These are phyloP conservation scores for Clarias laeviceps DNA, from an alignment of 2,797 vertebrate species.

Conservation along the genomic window DNA sequence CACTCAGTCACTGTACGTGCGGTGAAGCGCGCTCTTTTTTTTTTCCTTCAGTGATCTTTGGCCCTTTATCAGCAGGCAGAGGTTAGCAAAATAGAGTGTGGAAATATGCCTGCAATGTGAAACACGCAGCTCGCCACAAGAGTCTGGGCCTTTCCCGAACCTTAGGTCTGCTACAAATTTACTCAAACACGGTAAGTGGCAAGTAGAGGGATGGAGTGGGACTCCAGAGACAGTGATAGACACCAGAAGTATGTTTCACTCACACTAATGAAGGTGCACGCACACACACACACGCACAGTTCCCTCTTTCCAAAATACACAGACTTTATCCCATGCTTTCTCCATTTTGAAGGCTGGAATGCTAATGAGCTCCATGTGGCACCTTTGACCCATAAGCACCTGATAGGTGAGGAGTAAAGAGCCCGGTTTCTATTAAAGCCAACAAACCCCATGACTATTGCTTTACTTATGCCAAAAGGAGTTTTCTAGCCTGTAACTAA, in stretches of 20 bases:
- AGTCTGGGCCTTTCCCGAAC: conserved; percentile 61
- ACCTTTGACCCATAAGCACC: conserved; percentile 71
- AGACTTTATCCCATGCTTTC: conserved; percentile 49
- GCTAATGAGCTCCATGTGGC: conserved; percentile 75
- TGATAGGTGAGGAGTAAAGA: conserved; percentile 74
- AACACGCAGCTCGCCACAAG: conserved; percentile 68
- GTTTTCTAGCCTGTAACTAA: not conserved
- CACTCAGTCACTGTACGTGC: conserved; percentile 64
- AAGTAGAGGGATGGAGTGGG: conserved; percentile 61
- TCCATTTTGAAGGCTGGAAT: conserved; percentile 65
- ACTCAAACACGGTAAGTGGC: conserved; percentile 59
- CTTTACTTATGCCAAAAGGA: not conserved
- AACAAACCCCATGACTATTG: conserved; percentile 3
- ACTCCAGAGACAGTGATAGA: conserved; percentile 46
- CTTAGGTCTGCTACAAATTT: conserved; percentile 64
- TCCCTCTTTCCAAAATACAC: conserved; percentile 19
- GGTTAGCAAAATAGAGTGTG: conserved; percentile 71
- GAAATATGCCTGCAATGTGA: conserved; percentile 79
- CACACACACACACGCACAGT: conserved; percentile 26
- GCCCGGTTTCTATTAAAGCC: conserved; percentile 57
- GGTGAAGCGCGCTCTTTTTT: conserved; percentile 47
- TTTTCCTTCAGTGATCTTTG: conserved; percentile 56
- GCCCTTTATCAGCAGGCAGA: conserved; percentile 68
- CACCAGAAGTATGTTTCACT: conserved; percentile 31
- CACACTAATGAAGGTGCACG: conserved; percentile 54